Evolutionary conservation across 2,113 vertebrate species (phyloP).

Genomic region (Spilogale gracilis): DNA sequence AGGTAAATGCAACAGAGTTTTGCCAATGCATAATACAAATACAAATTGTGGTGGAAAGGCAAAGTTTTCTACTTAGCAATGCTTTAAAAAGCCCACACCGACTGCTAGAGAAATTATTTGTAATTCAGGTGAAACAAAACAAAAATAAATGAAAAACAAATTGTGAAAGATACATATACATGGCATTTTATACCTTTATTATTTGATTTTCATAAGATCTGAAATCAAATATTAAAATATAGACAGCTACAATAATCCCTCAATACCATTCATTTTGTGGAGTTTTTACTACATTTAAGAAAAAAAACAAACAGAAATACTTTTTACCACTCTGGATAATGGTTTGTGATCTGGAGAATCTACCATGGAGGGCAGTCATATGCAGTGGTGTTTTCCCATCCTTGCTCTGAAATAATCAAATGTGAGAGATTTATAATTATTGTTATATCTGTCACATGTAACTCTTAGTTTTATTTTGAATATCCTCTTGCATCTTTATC

Average conservation of each 20-base stretch:
- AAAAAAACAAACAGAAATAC: constrained; percentile 84
- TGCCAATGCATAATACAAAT: neutral
- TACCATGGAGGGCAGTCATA: constrained; percentile 98
- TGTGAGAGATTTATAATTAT: neutral
- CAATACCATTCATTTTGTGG: constrained; percentile 61
- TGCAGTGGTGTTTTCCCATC: constrained; percentile 99
- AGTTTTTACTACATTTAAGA: constrained; percentile 73
- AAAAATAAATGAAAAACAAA: constrained; percentile 18
- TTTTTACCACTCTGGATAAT: constrained; percentile 98
- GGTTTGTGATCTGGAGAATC: constrained; percentile 98
- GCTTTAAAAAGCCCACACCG: neutral
- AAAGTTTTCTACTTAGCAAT: constrained; percentile 26
- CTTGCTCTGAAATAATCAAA: constrained; percentile 93
- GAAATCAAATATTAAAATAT: constrained; percentile 41
- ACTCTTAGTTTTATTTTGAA: constrained; percentile 13
- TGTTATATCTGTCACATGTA: neutral
- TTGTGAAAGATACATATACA: neutral
- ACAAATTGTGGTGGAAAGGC: neutral
- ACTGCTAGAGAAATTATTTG: constrained; percentile 22
- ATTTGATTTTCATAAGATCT: constrained; percentile 44
- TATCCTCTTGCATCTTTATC: constrained; percentile 32
- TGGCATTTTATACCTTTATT: constrained; percentile 32
- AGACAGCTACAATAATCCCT: constrained; percentile 19
- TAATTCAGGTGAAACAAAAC: neutral
- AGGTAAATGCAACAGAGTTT: neutral